Evolutionary conservation across 1,140 invertebrate genomes (phyloP).

Genomic region (Leptinotarsa undecemlineata): DNA sequence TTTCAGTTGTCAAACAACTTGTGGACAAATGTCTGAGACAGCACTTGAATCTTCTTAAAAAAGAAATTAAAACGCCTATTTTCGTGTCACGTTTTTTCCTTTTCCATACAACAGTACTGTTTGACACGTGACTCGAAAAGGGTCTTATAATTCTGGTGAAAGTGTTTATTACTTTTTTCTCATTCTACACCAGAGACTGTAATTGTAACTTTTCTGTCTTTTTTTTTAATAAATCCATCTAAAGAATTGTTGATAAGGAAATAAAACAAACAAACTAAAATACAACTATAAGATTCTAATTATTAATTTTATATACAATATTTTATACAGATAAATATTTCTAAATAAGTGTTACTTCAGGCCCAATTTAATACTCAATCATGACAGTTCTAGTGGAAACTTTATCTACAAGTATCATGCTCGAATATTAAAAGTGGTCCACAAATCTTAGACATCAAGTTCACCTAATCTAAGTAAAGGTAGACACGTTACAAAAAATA

Average conservation of each 20-base stretch:
- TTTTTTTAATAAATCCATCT: too few relatives aligned
- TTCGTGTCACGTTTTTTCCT: too few relatives aligned
- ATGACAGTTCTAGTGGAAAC: conserved; percentile 15
- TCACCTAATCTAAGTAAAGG: conserved; percentile 19
- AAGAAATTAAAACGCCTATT: too few relatives aligned
- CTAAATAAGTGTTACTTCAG: conserved; percentile 43
- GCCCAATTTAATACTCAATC: conserved; percentile 41
- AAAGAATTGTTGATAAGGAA: not conserved
- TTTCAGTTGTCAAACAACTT: too few relatives aligned
- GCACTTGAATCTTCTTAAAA: too few relatives aligned
- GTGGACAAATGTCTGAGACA: too few relatives aligned
- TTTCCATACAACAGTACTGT: too few relatives aligned
- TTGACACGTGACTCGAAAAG: too few relatives aligned
- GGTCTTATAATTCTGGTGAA: too few relatives aligned
- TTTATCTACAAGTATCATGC: conserved; percentile 19
- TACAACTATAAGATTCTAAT: conserved; percentile 23
- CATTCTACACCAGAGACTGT: too few relatives aligned
- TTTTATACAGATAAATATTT: conserved; percentile 48
- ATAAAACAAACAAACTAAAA: conserved; percentile 13
- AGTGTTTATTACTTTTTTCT: too few relatives aligned
- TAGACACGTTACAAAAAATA: not conserved
- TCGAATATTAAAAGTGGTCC: conserved; percentile 16
- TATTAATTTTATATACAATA: conserved; percentile 45
- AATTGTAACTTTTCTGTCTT: too few relatives aligned
- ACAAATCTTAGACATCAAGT: conserved; percentile 32